Evolutionary conservation across 2,113 vertebrate genomes (phyloP), one percentile per base, ranked within the genome.

Genomic region (Gymnobelideus leadbeateri): DNA sequence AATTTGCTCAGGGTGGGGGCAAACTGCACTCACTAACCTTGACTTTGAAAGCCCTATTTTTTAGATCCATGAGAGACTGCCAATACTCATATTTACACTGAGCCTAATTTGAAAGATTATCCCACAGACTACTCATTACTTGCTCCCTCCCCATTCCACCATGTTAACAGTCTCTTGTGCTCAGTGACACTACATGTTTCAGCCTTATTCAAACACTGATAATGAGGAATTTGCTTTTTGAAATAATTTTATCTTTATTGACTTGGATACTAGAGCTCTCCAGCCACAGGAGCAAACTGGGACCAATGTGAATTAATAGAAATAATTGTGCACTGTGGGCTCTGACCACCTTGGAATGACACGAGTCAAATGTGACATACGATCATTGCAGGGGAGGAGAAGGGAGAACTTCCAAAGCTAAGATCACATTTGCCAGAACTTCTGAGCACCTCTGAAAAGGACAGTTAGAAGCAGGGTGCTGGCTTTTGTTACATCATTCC

Each of bases 21-120:
- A 84, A 23, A 8, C 16, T 84, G 19, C 2, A 21, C 43, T 84
- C 37, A 84, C n/a, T 84, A 84, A 84, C 16, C 68, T 84, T 84
- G 68, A 84, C 68, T 84, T 43, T 84, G 68, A 84, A 84, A 43
- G 68, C n/a, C 7, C n/a, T 84, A 23, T 84, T 84, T 84, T 84
- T 43, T 23, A 84, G 19, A 43, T 43, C 43, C 2, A 84, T 10
- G 2, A 8, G n/a, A 84, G n/a, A 43, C 68, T 84, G 68, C 68
- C 68, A 84, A 43, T 23, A 84, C 68, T 84, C 19, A 84, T 84
- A 43, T 84, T 84, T 84, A 84, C 68, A 43, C n/a, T 84, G n/a
- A 84, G n/a, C 37, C n/a, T 84, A 84, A 84, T 84, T 84, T 84
- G n/a, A 84, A 84, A 84, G 68, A 84, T 84, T 84, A 84, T 84